phyloP scores from a whole-genome alignment of 2,888 invertebrate species.

The Folsomia manolachei region DNA sequence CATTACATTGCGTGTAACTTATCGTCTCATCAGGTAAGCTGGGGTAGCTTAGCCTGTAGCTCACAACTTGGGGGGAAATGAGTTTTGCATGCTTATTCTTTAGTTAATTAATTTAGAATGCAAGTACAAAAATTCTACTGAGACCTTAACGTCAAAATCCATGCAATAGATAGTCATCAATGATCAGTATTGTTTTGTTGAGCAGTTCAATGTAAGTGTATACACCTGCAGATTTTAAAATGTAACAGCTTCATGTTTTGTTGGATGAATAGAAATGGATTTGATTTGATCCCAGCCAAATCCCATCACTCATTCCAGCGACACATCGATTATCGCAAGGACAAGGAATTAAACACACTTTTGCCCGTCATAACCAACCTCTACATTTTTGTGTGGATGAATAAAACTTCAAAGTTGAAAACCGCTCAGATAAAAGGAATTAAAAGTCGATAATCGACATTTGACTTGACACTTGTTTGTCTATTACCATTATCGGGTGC shows the following conservation, averaged over 20 bases:
- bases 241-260: too few relatives aligned
- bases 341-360: not conserved
- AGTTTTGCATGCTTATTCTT: not conserved
- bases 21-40: not conserved
- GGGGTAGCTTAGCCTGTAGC: not conserved
- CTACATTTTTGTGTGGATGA: not conserved
- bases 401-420: not conserved
- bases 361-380: not conserved
- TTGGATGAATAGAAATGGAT: not conserved
- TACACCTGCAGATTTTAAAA: too few relatives aligned
- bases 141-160: not conserved
- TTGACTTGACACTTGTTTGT: not conserved
- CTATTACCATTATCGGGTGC: not conserved
- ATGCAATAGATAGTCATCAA: not conserved
- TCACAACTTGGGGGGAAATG: not conserved
- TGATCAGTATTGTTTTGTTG: not conserved
- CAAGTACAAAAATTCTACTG: not conserved
- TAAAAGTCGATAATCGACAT: not conserved
- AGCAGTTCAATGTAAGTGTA: too few relatives aligned
- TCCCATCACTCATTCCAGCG: not conserved
- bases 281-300: not conserved
- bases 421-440: not conserved
- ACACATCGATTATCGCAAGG: not conserved
- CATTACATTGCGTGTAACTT: slow-evolving; percentile 1
- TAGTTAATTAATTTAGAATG: slow-evolving; percentile 5